Evolutionary conservation across 2,113 vertebrate species (phyloP).

Genomic region (Pavo muticus): DNA sequence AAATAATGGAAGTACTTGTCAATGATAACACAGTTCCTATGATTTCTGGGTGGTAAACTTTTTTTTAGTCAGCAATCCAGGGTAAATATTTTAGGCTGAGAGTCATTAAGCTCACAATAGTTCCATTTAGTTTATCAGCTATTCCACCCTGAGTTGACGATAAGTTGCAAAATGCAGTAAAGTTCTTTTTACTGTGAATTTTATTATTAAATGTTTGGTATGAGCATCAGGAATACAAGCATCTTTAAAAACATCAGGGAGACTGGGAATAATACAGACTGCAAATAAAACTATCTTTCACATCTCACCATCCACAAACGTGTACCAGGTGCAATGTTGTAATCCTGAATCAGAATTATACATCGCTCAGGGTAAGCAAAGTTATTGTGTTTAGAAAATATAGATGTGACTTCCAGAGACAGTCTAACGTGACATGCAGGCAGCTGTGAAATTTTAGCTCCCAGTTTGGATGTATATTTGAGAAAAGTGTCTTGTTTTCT

Average conservation of each 20-base stretch:
- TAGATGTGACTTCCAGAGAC: neutral
- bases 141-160: neutral
- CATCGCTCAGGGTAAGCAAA: neutral
- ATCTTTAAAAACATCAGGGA: neutral
- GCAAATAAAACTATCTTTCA: neutral
- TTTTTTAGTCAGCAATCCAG: neutral
- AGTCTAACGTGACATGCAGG: neutral
- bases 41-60: neutral
- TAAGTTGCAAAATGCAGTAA: neutral
- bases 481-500: neutral
- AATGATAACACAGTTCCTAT: neutral
- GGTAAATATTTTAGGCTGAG: neutral
- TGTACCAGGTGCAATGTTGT: accelerated
- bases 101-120: neutral
- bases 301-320: neutral
- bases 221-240: neutral
- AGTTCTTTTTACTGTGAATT: neutral
- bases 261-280: neutral
- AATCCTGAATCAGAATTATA: neutral
- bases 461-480: neutral
- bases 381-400: neutral
- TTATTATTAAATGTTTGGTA: neutral
- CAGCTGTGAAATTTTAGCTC: neutral
- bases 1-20: neutral
- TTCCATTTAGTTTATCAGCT: neutral